A percentile compares a stretch with the other conserved stretches of the same genome.
phyloP scores from a whole-genome alignment of 1,140 invertebrate genomes.

The Drosophila bocqueti region DNA sequence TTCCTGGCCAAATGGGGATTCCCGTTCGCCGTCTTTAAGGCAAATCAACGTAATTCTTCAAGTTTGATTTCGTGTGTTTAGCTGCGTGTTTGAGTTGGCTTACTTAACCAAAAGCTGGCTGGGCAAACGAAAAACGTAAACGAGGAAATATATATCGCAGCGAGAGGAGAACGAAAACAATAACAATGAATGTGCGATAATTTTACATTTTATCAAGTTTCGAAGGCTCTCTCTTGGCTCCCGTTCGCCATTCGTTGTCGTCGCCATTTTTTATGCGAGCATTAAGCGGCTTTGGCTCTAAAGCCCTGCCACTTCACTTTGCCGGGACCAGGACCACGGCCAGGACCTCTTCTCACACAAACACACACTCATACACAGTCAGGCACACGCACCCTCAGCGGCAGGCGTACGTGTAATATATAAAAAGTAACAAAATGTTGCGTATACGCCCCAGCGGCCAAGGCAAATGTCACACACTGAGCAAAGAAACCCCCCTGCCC shows the following conservation, averaged over 20 bases:
- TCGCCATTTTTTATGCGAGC: slow-evolving; percentile 80
- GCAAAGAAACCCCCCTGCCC: slow-evolving; percentile 39
- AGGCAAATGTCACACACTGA: slow-evolving; percentile 76
- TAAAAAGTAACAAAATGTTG: slow-evolving; percentile 77
- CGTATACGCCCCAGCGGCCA: slow-evolving; percentile 64
- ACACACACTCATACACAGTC: neutral
- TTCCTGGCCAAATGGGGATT: slow-evolving; percentile 43
- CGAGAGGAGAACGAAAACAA: slow-evolving; percentile 61
- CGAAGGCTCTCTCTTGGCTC: slow-evolving; percentile 36
- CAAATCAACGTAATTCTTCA: slow-evolving; percentile 79
- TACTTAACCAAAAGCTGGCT: slow-evolving; percentile 61
- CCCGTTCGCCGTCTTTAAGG: slow-evolving; percentile 50
- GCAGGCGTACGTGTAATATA: slow-evolving; percentile 37
- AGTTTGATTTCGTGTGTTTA: slow-evolving; percentile 79
- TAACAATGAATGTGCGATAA: slow-evolving; percentile 84
- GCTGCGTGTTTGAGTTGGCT: slow-evolving; percentile 78
- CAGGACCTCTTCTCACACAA: neutral
- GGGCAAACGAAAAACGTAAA: slow-evolving; percentile 13
- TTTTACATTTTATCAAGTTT: slow-evolving; percentile 84
- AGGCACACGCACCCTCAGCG: neutral
- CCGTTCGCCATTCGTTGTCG: slow-evolving; percentile 60
- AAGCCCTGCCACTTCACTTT: slow-evolving; percentile 77
- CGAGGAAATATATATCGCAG: slow-evolving; percentile 29
- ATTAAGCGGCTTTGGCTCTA: slow-evolving; percentile 78
- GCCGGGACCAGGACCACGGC: slow-evolving; percentile 2